Percentiles rank a stretch among this genome's conserved stretches.
These are phyloP conservation scores for Amphilophus citrinellus DNA, from an alignment of 2,113 vertebrate genomes.

Conservation along the genomic window DNA sequence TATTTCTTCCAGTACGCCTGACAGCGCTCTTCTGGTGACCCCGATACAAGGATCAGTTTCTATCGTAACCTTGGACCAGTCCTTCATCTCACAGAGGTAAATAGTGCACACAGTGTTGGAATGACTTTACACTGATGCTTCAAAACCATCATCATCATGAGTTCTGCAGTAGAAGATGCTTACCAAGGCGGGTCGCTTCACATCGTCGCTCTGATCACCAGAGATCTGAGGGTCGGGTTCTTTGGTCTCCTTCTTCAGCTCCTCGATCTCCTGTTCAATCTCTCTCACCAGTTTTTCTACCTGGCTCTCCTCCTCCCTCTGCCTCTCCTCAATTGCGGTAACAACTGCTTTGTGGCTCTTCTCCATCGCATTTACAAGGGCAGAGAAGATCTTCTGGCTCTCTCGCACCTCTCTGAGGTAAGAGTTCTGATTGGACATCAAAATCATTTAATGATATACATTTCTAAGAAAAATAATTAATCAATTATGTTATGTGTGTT, in stretches of 20 bases:
- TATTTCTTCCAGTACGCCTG: conserved; percentile 72
- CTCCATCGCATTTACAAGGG: conserved; percentile 75
- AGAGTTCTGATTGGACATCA: conserved; percentile 68
- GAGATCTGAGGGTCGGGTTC: conserved; percentile 32
- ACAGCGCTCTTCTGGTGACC: conserved; percentile 73
- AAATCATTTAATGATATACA: not conserved
- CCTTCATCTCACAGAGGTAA: conserved; percentile 69
- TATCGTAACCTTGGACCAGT: conserved; percentile 78
- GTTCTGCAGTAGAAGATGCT: not conserved
- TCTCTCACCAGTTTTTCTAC: conserved; percentile 71
- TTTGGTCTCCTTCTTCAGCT: conserved; percentile 63
- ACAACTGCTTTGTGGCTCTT: conserved; percentile 77
- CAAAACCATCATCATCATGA: not conserved
- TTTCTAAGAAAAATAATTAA: not conserved
- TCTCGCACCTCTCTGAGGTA: conserved; percentile 80
- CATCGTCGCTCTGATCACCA: conserved; percentile 47
- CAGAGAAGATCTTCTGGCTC: conserved; percentile 79
- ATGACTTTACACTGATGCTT: not conserved
- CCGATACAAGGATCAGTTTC: conserved; percentile 81
- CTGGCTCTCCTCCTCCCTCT: conserved; percentile 73
- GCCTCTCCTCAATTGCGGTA: conserved; percentile 71
- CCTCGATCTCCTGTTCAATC: conserved; percentile 74
- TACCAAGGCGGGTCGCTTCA: conserved; percentile 52
- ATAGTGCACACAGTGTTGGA: conserved; percentile 31
- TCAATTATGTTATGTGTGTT: not conserved